These are phyloP conservation scores for Wasmannia auropunctata DNA, from an alignment of 1,140 invertebrate species.

Conservation along the genomic window DNA sequence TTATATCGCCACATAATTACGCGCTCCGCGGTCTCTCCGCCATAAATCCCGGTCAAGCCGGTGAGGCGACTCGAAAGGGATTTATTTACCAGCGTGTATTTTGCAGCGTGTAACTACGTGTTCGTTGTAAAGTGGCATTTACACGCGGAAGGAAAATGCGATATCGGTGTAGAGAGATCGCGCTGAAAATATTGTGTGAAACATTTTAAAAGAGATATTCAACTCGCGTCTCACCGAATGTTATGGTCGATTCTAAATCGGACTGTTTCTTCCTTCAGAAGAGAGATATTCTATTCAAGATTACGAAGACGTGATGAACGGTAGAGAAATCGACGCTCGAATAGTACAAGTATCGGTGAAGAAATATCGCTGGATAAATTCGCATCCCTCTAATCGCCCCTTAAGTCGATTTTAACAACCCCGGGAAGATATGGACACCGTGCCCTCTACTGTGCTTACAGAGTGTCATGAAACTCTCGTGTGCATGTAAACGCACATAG, in stretches of 20 bases:
- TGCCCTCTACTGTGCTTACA: not conserved
- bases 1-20: slow-evolving; percentile 60
- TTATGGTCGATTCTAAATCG: not conserved
- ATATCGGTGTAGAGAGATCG: not conserved
- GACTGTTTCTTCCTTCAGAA: not conserved
- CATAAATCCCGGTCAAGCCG: slow-evolving; percentile 27
- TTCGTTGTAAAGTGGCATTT: not conserved
- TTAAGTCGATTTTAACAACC: slow-evolving; percentile 9
- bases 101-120: not conserved
- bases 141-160: not conserved
- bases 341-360: not conserved
- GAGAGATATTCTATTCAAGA: not conserved
- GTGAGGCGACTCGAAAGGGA: slow-evolving; percentile 10
- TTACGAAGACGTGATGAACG: not conserved
- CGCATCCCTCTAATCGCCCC: not conserved
- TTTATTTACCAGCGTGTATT: slow-evolving; percentile 33
- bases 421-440: slow-evolving; percentile 4
- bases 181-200: not conserved
- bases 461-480: slow-evolving; percentile 23
- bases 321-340: not conserved
- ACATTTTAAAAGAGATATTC: not conserved
- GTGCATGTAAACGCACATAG: not conserved
- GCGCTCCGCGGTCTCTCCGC: not conserved
- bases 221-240: not conserved
- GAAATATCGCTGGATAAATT: not conserved